Evolutionary conservation across 1,140 invertebrate genomes (phyloP), one percentile per base, ranked within the genome.

Genomic region (Trachymyrmex cornetzi): DNA sequence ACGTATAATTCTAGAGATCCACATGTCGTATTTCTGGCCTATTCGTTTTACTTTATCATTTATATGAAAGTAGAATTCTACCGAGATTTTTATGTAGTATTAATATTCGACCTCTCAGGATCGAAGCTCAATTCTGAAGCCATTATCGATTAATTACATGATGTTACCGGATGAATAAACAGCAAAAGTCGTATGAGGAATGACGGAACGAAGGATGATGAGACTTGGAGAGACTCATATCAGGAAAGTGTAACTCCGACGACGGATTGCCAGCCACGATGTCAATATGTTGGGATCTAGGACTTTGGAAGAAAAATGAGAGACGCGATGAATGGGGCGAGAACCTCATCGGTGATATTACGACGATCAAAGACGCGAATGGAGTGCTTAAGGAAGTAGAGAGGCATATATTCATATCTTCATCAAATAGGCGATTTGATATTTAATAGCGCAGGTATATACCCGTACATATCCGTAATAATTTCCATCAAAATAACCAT

Each of bases 261-360:
- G 84, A 89, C 87, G 77, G 71, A 90, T 89, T 87, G 57, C 55
- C 30, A 57, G n/a, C 19, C 9, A 16, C 24, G 24, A 69, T 63
- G 84, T 77, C 88, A 82, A 88, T 89, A 89, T 80, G 75, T 89
- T 24, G 55, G 50, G 9, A 44, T 61, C 50, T 80, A 16, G 61
- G 24, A 85, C n/a, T 85, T 80, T 66, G 30, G 5, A 79, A 74
- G 75, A 67, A 79, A 79, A 85, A 66, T 50, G 71, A 53, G 30
- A 22, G 77, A 34, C 11, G 14, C 2, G 16, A 22, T 0, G 59
- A 77, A 89, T 79, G 22, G 12, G 5, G 38, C 50, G 34, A 74
- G 57, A 30, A 72, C 57, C 66, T 86, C 75, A 66, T 48, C 59
- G 61, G 38, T 22, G 44, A 81, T 77, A 77, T 88, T 66, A 72